Evolutionary conservation across 1,140 invertebrate species (phyloP).

Genomic region (Eufriesea mexicana): DNA sequence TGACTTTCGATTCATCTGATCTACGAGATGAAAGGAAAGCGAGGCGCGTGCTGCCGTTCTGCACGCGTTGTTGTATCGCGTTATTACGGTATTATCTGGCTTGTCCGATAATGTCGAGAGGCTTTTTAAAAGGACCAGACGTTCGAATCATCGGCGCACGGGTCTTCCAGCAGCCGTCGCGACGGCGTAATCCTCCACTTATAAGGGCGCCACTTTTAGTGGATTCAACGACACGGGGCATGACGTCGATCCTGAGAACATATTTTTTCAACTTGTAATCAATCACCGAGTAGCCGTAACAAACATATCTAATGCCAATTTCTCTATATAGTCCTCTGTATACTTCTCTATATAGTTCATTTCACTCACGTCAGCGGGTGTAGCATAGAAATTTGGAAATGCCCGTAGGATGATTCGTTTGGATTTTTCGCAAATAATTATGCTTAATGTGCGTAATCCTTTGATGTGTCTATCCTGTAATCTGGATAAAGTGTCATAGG

Average conservation of each 20-base stretch:
- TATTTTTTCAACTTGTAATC: not conserved
- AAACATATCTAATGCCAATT: not conserved
- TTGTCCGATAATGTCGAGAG: constrained; percentile 52
- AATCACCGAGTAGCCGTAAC: not conserved
- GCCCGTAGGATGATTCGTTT: not conserved
- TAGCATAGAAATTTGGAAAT: not conserved
- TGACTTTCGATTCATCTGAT: constrained; percentile 39
- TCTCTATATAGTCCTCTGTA: no score
- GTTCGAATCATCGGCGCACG: constrained; percentile 47
- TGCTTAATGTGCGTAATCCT: not conserved
- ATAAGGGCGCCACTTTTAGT: constrained; percentile 48
- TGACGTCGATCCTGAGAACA: constrained; percentile 15
- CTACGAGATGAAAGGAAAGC: constrained; percentile 21
- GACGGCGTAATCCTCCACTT: constrained; percentile 50
- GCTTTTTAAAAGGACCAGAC: constrained; percentile 58
- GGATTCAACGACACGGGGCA: constrained; percentile 16
- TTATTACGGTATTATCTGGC: constrained; percentile 47
- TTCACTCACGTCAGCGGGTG: no score
- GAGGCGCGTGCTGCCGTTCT: constrained; percentile 43
- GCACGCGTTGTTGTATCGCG: constrained; percentile 43
- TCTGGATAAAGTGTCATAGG: no score
- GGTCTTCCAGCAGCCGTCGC: constrained; percentile 44
- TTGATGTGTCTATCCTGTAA: not conserved
- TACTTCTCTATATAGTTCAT: no score
- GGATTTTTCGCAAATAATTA: not conserved